Conservation (phyloP, 2,113 vertebrate genomes). For the Drymodes brunneopygia region DNA sequence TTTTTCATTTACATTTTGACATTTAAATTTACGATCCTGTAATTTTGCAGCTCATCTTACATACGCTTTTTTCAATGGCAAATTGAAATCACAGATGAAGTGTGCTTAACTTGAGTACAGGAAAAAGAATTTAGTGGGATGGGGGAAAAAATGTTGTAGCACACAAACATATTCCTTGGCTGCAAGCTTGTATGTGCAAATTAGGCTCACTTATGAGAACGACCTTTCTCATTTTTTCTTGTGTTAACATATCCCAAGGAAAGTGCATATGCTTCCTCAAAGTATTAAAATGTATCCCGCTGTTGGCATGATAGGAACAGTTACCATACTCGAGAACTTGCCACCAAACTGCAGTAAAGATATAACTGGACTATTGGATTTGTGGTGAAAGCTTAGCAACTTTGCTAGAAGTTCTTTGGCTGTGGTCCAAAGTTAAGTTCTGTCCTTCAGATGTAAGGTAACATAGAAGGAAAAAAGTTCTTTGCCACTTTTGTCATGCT, state of each 20-base stretch:
- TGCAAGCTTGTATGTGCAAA: constrained; percentile 39
- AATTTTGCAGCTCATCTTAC: constrained; percentile 66
- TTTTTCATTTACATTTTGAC: constrained; percentile 64
- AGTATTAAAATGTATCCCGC: constrained; percentile 34
- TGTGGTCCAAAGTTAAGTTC: neutral
- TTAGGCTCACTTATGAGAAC: constrained; percentile 40
- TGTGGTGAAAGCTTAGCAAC: constrained; percentile 13
- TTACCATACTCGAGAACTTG: constrained; percentile 4
- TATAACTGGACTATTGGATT: constrained; percentile 9
- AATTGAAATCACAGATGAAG: constrained; percentile 56
- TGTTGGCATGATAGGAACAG: constrained; percentile 3
- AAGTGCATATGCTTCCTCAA: constrained; percentile 23
- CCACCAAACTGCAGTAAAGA: neutral
- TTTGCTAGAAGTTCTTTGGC: neutral
- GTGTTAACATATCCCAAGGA: constrained; percentile 35
- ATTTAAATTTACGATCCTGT: constrained; percentile 60
- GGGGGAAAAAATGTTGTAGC: neutral
- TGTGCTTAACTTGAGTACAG: neutral
- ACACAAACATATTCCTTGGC: constrained; percentile 42
- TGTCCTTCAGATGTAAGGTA: neutral
- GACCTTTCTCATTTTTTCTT: constrained; percentile 42
- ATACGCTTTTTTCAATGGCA: constrained; percentile 47
- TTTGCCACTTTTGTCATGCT: neutral
- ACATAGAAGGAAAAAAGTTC: neutral
- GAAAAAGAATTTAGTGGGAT: constrained; percentile 37